Evolutionary conservation across 2,113 vertebrate genomes (phyloP), one percentile per base, ranked within the genome.

Genomic region (Hippocampus abdominalis): DNA sequence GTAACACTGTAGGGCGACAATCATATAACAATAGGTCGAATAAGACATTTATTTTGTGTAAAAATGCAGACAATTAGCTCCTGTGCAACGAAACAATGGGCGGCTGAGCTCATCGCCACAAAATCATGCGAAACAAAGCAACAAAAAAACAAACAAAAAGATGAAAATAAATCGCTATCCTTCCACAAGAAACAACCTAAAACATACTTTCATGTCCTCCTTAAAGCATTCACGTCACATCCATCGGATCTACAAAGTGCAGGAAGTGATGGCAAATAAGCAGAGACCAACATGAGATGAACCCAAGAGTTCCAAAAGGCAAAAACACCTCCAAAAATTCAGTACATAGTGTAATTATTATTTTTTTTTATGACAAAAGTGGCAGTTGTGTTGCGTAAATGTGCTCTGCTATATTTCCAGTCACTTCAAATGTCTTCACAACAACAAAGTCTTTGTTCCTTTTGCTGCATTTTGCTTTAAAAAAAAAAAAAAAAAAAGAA

Each of bases 1-100:
- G 18, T 89, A 89, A 89, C 78, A 89, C 88, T 88, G 84, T 62
- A 59, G 71, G 81, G 84, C 83, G 81, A 40, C 83, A 80, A 40
- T 40, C 61, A 63, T 16, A 59, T 3, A 42, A 40, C 61, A 63
- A 21, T 54, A 73, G 20, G 16, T 63, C n/a, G 21, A n/a, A n/a
- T n/a, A 40, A 63, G 21, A 71, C 29, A 75, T 40, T 20, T 39
- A 23, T 44, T 64, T 42, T n/a, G 61, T 39, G 29, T 64, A 40
- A 64, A 64, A 64, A 42, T 63, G 61, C 39, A n/a, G 61, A 63
- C 36, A 63, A 42, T 40, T 21, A 23, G 18, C 61, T 21, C 15
- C 2, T n/a, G 61, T 64, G 61, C 39, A 42, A 64, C n/a, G 16
- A 32, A 29, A 6, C 12, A 25, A 13, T 27, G 54, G 54, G 27